Base-by-base conservation (phyloP, 2,888 invertebrate species). In the Melieria crassipennis region DNA sequence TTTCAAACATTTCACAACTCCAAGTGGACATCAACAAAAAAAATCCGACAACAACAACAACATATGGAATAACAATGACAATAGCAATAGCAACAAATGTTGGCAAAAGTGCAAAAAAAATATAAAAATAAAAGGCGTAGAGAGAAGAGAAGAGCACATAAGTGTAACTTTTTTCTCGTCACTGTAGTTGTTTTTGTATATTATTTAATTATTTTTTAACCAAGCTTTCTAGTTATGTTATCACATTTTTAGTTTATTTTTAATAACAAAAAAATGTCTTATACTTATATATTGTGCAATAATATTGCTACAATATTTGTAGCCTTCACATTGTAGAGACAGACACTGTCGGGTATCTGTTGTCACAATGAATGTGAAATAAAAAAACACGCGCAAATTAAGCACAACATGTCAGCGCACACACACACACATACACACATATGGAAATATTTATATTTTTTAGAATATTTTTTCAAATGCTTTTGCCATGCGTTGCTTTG, bases 1-100 rank as follows among this genome's bases (percentile, higher is more conserved):
- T 82, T 82, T 79, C 78, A 73, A 76, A 79, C 79, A 30, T 76
- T 73, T 75, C 76, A 77, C 76, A 80, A 79, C 79, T 46, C 77
- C 75, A 76, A 75, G 75, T 73, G 79, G 76, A 77, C 30, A 30
- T 3, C 30, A 30, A 30, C 2, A 30, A 30, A 30, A 30, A 30
- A 30, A 30, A 30, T 30, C 30, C 30, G 30, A 30, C 30, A 30
- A 30, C 30, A 30, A 76, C 79, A 79, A 78, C 76, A 69, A 74
- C 60, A 75, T 70, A 30, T 3, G 30, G 3, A 72, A 72, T 4
- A 10, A 16, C 56, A 52, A 64, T 46, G 65, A 71, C 67, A 71
- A 69, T 73, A 75, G 72, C 69, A 65, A 57, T 62, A 60, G 74
- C 65, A 45, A 52, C 13, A 56, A 4, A n/a, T 13, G 13, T 64